A percentile compares a stretch with the other conserved stretches of the same genome.
Conservation (phyloP, 2,113 vertebrate species). For the Atrichornis clamosus region DNA sequence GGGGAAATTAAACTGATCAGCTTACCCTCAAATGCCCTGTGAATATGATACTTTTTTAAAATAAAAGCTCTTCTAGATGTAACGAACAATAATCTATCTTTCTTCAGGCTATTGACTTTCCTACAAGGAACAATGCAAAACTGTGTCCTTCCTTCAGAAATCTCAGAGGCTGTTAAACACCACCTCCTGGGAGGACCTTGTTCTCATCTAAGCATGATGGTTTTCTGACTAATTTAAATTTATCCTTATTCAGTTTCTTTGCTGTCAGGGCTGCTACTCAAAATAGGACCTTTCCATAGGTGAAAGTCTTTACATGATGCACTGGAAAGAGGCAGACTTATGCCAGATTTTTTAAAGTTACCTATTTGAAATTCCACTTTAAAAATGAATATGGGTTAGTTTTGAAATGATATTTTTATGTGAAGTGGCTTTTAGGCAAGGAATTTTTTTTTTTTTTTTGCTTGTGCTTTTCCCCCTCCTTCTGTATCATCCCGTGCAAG, state of each 20-base stretch:
- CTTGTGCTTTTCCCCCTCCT: neutral
- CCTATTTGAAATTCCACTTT: neutral
- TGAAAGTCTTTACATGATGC: neutral
- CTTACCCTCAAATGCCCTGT: neutral
- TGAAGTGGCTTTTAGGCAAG: neutral
- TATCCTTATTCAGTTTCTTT: neutral
- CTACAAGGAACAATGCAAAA: neutral
- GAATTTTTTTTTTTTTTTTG: neutral
- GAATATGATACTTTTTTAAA: neutral
- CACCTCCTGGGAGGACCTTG: neutral
- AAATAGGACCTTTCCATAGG: neutral
- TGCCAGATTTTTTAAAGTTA: neutral
- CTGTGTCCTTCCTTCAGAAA: neutral
- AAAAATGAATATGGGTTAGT: neutral
- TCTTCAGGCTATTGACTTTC: slow-evolving; percentile 33
- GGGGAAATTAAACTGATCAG: neutral
- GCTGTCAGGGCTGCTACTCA: neutral
- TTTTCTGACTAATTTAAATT: slow-evolving; percentile 24
- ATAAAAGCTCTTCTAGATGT: neutral
- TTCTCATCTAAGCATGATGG: neutral
- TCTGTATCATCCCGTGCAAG: neutral
- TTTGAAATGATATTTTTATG: neutral
- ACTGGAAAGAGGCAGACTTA: neutral
- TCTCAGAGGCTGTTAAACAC: neutral
- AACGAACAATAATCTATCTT: neutral